Percentiles rank a stretch among this genome's conserved stretches.
Conservation (phyloP, 2,113 vertebrate species). For the Orthonyx spaldingii region DNA sequence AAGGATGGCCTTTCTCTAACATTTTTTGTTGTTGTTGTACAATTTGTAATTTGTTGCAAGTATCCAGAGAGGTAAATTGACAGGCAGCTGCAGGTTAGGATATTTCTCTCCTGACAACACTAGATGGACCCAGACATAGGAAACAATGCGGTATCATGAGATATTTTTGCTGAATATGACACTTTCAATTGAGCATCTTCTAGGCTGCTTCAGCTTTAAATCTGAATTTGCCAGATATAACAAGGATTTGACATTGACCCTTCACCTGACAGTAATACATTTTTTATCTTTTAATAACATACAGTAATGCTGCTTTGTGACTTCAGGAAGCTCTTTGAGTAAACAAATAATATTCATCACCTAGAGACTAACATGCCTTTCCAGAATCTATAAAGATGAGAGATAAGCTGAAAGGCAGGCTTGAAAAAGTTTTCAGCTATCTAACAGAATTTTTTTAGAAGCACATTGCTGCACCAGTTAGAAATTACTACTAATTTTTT, state of each 20-base stretch:
- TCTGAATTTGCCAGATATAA: slow-evolving; percentile 18
- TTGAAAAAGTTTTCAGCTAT: slow-evolving; percentile 9
- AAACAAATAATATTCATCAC: slow-evolving; percentile 32
- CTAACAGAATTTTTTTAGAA: neutral
- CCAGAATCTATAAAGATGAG: neutral
- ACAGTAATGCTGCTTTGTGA: neutral
- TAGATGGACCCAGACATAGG: neutral
- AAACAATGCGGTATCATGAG: neutral
- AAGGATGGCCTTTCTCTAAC: neutral
- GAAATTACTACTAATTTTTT: neutral
- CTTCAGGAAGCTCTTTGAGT: slow-evolving; percentile 27
- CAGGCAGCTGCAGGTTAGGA: neutral
- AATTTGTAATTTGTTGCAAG: neutral
- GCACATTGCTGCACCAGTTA: neutral
- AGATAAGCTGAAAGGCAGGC: slow-evolving; percentile 3
- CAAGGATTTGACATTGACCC: slow-evolving; percentile 31
- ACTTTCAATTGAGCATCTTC: neutral
- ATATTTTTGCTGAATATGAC: slow-evolving; percentile 24
- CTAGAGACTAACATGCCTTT: neutral
- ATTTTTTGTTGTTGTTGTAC: neutral
- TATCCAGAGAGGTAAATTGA: neutral
- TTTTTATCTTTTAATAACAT: slow-evolving; percentile 63
- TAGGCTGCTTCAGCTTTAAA: slow-evolving; percentile 15
- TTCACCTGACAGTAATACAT: slow-evolving; percentile 48
- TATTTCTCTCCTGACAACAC: slow-evolving; percentile 15